phyloP scores from a whole-genome alignment of 1,140 invertebrate species.

The Sarcophaga bullata region DNA sequence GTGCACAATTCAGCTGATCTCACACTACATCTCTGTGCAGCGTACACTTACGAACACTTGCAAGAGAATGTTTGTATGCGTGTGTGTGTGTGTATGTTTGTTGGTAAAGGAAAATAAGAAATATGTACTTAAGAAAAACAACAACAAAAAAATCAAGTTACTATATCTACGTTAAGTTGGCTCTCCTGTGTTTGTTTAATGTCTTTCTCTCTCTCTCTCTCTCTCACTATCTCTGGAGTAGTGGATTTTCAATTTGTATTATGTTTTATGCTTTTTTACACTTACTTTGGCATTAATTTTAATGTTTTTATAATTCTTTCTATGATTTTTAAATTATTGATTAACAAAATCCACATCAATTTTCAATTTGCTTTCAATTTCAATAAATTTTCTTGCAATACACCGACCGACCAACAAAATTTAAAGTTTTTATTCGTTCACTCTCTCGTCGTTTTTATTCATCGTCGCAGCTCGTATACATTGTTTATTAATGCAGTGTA shows the following conservation, averaged over 20 bases:
- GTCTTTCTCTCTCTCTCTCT: not conserved
- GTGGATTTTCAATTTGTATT: too few relatives aligned
- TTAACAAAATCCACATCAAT: too few relatives aligned
- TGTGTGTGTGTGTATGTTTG: not conserved
- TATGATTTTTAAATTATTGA: too few relatives aligned
- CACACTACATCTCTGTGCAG: not conserved
- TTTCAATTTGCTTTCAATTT: too few relatives aligned
- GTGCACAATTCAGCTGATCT: slow-evolving; percentile 15
- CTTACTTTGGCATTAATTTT: not conserved
- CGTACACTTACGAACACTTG: not conserved
- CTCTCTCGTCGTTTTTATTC: too few relatives aligned
- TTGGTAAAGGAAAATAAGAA: not conserved
- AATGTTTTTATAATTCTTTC: not conserved
- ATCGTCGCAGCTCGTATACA: too few relatives aligned
- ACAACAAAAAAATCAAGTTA: not conserved
- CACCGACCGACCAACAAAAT: too few relatives aligned
- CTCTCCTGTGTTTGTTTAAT: not conserved
- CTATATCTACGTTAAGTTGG: not conserved
- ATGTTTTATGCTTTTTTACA: not conserved
- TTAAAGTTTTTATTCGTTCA: too few relatives aligned
- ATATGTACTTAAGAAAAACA: not conserved
- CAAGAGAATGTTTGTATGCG: too few relatives aligned
- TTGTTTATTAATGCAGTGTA: too few relatives aligned
- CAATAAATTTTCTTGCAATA: too few relatives aligned
- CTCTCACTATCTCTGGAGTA: too few relatives aligned